Evolutionary conservation across 2,888 invertebrate genomes (phyloP).

Genomic region (Ferrisia virgata): DNA sequence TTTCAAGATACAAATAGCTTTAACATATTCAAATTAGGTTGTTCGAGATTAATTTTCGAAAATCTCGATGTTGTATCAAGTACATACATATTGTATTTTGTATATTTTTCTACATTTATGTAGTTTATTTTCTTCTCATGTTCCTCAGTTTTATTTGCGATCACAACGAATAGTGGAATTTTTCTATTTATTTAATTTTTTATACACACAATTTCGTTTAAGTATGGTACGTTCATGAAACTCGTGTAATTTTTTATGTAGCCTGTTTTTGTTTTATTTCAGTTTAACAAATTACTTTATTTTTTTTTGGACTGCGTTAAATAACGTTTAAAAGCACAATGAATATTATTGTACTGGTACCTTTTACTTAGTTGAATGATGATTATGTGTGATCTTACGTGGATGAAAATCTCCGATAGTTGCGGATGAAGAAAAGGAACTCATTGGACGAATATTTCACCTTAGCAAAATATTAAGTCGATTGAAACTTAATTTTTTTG

Average conservation of each 20-base stretch:
- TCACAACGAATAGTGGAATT: neutral
- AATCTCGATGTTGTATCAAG: neutral
- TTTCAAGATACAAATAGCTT: neutral
- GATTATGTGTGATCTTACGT: neutral
- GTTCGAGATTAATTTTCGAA: neutral
- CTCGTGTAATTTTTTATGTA: neutral
- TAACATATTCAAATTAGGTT: neutral
- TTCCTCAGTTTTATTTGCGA: neutral
- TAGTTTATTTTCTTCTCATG: neutral
- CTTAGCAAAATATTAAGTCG: neutral
- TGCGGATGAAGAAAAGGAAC: neutral
- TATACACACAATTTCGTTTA: neutral
- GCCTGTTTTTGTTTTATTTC: neutral
- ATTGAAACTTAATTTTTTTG: neutral
- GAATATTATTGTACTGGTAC: neutral
- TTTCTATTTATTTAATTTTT: neutral
- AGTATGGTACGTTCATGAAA: neutral
- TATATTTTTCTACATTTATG: neutral
- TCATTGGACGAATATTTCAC: neutral
- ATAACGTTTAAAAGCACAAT: neutral
- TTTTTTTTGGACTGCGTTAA: neutral
- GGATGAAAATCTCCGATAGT: neutral
- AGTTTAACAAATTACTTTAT: neutral
- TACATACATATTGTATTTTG: no score
- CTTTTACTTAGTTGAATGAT: neutral